phyloP scores from a whole-genome alignment of 2,113 vertebrate genomes.

The Podarcis raffonei region DNA sequence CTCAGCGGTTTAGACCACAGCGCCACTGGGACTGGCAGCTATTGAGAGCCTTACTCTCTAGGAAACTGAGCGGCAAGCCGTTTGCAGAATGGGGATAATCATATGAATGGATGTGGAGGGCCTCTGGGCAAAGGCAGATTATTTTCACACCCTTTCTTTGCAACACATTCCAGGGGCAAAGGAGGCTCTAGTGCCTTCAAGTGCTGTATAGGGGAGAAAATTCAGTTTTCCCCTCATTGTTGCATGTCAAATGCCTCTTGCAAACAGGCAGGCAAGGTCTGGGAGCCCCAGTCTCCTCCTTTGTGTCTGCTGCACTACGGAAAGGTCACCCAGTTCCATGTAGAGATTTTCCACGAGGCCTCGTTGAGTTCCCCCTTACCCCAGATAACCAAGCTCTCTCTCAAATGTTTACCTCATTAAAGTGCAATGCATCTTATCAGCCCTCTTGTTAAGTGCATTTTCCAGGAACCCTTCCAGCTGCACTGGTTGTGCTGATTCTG shows the following conservation, averaged over 20 bases:
- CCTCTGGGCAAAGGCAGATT: no score
- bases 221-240: background rate
- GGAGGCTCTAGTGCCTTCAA: background rate
- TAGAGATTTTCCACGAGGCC: background rate
- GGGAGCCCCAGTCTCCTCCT: background rate
- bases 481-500: conserved; percentile 6
- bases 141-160: no score
- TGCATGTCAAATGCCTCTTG: background rate
- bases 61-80: no score
- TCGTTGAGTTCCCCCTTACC: background rate
- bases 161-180: background rate
- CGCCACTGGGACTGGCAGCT: no score
- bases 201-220: background rate
- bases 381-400: background rate
- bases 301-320: background rate
- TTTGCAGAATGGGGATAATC: no score
- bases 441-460: background rate
- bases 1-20: no score
- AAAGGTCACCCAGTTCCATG: background rate
- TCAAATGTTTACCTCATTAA: background rate
- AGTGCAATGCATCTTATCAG: background rate
- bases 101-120: no score
- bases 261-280: background rate
- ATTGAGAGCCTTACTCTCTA: no score
- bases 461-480: conserved; percentile 31